Conservation (phyloP, 2,113 vertebrate species). For the Forbesichthys papilliferus region DNA sequence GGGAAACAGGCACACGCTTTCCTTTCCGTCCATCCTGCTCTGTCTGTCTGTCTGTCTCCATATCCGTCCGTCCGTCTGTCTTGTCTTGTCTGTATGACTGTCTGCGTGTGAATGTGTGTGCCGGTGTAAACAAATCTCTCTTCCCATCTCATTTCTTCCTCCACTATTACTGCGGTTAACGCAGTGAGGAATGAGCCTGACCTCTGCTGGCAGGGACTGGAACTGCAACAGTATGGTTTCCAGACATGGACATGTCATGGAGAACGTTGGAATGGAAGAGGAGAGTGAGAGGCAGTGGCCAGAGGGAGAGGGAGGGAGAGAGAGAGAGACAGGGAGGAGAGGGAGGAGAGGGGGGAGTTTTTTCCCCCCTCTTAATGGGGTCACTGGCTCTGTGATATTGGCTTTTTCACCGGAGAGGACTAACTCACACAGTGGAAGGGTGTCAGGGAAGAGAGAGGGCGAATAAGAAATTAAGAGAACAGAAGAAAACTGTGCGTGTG, state of each 20-base stretch:
- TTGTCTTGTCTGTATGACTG: background rate
- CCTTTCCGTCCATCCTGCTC: background rate
- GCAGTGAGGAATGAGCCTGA: constrained; percentile 70
- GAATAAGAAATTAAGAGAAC: background rate
- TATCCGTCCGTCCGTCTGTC: background rate
- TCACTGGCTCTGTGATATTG: constrained; percentile 61
- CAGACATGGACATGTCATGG: background rate
- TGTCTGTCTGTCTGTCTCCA: background rate
- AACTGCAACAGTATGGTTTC: constrained; percentile 49
- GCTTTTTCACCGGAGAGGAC: constrained; percentile 45
- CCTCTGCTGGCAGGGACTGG: constrained; percentile 80
- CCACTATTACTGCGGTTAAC: background rate
- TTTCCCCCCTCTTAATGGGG: constrained; percentile 66
- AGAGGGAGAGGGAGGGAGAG: background rate
- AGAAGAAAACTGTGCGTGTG: background rate
- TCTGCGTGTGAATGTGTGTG: background rate
- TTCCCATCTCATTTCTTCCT: background rate
- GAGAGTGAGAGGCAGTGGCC: constrained; percentile 5
- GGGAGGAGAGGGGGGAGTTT: constrained; percentile 44
- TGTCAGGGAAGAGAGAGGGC: constrained; percentile 2
- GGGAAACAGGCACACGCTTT: constrained; percentile 46
- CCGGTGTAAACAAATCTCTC: background rate
- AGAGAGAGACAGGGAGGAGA: constrained; percentile 17
- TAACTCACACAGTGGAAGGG: constrained; percentile 17
- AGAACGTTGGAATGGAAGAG: constrained; percentile 17